Percentiles rank a stretch among this genome's conserved stretches.
phyloP scores from a whole-genome alignment of 2,113 vertebrate species.

The Thunnus thynnus region DNA sequence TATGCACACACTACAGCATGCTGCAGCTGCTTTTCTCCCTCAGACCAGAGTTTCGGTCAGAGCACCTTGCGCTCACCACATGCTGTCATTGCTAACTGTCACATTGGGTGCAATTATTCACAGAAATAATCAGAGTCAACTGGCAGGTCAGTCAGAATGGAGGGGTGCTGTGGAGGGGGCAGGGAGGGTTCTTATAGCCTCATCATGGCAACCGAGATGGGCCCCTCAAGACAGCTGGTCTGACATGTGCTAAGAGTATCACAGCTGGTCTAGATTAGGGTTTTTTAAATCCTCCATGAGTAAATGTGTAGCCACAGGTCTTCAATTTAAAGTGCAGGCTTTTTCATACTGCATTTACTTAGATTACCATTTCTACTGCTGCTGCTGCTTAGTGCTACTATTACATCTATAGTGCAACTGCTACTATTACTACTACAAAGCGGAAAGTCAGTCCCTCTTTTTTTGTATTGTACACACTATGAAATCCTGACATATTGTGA shows the following conservation, averaged over 20 bases:
- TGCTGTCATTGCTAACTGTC: conserved; percentile 66
- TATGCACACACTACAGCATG: not conserved
- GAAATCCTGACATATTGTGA: not conserved
- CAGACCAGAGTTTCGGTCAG: conserved; percentile 18
- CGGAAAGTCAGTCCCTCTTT: no score
- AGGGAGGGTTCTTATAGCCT: conserved; percentile 56
- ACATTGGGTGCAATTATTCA: conserved; percentile 86
- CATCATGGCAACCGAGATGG: conserved; percentile 35
- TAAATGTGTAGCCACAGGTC: not conserved
- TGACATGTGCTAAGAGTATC: conserved; percentile 43
- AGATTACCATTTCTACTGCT: no score
- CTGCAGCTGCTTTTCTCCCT: conserved; percentile 12
- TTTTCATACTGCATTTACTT: not conserved
- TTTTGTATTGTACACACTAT: no score
- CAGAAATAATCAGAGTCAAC: conserved; percentile 78
- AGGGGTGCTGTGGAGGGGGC: conserved; percentile 40
- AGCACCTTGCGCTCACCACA: conserved; percentile 36
- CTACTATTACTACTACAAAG: no score
- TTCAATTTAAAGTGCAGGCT: not conserved
- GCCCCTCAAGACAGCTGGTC: conserved; percentile 52
- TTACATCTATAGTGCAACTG: no score
- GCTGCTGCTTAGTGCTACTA: no score
- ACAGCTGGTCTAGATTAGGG: conserved; percentile 35
- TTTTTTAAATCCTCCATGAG: conserved; percentile 9
- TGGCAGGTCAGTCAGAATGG: conserved; percentile 67